Conservation (phyloP, 2,113 vertebrate genomes). For the Irena cyanogastra region DNA sequence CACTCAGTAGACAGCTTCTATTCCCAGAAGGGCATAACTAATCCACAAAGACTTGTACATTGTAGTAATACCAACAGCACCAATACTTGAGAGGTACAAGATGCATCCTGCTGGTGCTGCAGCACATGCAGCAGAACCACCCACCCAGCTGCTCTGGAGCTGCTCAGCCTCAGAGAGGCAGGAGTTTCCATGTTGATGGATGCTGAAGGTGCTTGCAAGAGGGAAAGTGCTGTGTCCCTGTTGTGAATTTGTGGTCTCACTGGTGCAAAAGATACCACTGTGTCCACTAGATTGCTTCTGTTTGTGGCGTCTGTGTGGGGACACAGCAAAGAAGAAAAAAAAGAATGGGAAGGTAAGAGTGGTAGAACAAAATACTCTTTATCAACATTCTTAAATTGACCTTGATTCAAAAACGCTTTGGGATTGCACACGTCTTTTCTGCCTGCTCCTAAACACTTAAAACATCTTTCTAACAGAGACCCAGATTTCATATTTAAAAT, state of each 20-base stretch:
- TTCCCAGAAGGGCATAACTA: not conserved
- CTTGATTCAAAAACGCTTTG: not conserved
- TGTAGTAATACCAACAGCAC: not conserved
- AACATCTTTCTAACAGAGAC: not conserved
- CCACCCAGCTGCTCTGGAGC: fast-evolving
- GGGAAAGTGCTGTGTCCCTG: fast-evolving
- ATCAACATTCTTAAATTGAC: not conserved
- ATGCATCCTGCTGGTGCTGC: not conserved
- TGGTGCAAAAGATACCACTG: not conserved
- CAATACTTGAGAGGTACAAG: not conserved
- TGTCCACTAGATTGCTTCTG: not conserved
- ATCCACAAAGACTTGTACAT: not conserved
- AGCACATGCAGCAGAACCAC: not conserved
- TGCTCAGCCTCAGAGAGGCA: not conserved
- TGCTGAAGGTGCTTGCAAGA: fast-evolving
- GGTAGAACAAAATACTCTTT: not conserved
- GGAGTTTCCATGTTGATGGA: not conserved
- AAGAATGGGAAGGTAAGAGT: fast-evolving
- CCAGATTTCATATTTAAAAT: constrained; percentile 28
- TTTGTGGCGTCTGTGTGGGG: not conserved
- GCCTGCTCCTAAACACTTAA: not conserved
- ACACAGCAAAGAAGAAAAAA: not conserved
- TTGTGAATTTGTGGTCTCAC: fast-evolving
- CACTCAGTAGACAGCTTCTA: not conserved
- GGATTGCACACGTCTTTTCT: not conserved